Evolutionary conservation across 2,113 vertebrate species (phyloP).

Genomic region (Grus americana): DNA sequence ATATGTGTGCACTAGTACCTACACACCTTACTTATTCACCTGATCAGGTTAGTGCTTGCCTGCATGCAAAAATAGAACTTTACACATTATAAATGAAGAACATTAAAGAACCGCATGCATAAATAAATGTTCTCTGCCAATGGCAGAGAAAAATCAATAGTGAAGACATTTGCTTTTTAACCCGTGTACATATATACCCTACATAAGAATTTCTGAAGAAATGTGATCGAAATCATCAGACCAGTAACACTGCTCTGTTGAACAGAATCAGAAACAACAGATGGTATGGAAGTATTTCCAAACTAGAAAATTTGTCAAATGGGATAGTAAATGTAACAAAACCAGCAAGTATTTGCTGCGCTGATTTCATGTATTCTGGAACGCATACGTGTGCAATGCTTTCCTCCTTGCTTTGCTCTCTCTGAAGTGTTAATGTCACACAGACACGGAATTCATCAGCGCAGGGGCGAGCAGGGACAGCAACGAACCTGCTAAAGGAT

Average conservation of each 20-base stretch:
- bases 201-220: not conserved
- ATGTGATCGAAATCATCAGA: not conserved
- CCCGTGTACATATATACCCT: not conserved
- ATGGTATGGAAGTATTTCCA: not conserved
- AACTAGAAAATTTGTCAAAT: not conserved
- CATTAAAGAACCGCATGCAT: not conserved
- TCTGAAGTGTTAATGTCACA: not conserved
- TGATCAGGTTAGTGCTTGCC: not conserved
- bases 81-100: not conserved
- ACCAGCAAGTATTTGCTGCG: not conserved
- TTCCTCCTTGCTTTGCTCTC: not conserved
- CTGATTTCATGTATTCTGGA: not conserved
- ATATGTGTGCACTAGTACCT: not conserved
- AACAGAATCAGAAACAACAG: not conserved
- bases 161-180: not conserved
- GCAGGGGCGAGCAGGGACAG: not conserved
- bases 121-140: not conserved
- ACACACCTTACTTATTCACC: not conserved
- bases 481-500: fast-evolving
- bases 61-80: not conserved
- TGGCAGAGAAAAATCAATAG: not conserved
- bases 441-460: not conserved
- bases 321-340: not conserved
- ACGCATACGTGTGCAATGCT: fast-evolving
- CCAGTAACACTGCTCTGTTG: not conserved